Evolutionary conservation across 35 echinoderm and acorn worm genomes (phyloP).

Genomic region (Ophioderma brevispina): DNA sequence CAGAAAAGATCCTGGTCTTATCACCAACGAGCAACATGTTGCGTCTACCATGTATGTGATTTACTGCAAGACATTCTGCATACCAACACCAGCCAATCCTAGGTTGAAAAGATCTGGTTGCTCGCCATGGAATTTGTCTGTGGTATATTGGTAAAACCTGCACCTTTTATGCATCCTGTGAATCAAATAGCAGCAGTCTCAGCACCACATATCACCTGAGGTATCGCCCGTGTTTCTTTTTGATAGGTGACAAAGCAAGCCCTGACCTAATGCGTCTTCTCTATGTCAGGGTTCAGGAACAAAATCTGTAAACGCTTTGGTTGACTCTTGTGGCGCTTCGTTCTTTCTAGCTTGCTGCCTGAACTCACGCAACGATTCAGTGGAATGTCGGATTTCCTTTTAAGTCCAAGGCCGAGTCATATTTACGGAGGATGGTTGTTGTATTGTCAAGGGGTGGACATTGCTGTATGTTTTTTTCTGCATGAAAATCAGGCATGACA

Average conservation of each 20-base stretch:
- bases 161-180: slow-evolving; percentile 1
- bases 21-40: not conserved
- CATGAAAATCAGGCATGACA: not conserved
- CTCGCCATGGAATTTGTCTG: not conserved
- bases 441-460: not conserved
- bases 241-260: not conserved
- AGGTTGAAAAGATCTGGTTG: not conserved
- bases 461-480: not conserved
- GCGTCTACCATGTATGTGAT: not conserved
- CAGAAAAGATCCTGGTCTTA: slow-evolving; percentile 9
- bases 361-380: not conserved
- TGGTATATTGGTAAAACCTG: not conserved
- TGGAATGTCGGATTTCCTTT: slow-evolving; percentile 9
- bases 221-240: not conserved
- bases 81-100: slow-evolving; percentile 50
- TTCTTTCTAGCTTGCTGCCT: too few species aligned
- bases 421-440: not conserved
- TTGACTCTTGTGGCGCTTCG: not conserved
- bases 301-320: not conserved
- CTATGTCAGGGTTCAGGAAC: not conserved
- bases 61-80: slow-evolving; percentile 17
- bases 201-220: not conserved
- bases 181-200: slow-evolving; percentile 32
- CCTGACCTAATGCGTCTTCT: not conserved
- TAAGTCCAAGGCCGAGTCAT: not conserved